phyloP scores from a whole-genome alignment of 2,888 invertebrate genomes.

The Lasius fuliginosus region DNA sequence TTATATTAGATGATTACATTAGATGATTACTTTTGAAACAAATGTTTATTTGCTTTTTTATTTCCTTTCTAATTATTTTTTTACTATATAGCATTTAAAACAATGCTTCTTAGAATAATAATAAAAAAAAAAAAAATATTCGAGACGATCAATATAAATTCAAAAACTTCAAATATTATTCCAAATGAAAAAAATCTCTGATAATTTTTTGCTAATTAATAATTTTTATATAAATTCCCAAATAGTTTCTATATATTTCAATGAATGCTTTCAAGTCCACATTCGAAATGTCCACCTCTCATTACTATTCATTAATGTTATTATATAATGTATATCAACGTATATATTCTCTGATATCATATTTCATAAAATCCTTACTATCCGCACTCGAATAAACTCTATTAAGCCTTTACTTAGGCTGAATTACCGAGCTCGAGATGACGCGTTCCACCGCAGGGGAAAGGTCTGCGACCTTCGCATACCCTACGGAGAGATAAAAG shows the following conservation, averaged over 20 bases:
- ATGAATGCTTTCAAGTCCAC: not conserved
- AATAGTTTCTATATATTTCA: not conserved
- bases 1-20: no score
- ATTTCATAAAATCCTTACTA: not conserved
- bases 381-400: not conserved
- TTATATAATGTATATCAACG: not conserved
- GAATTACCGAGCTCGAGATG: not conserved
- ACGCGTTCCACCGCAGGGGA: not conserved
- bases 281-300: not conserved
- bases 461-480: constrained; percentile 10
- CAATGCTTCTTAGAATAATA: no score
- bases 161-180: not conserved
- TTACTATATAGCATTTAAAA: no score
- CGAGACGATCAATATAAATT: not conserved
- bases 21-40: no score
- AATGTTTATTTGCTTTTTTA: no score
- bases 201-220: not conserved
- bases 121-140: not conserved
- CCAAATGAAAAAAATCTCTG: not conserved
- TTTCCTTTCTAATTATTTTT: no score
- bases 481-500: constrained; percentile 39
- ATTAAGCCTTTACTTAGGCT: constrained; percentile 1
- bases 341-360: not conserved
- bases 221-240: not conserved
- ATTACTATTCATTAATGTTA: not conserved